A percentile compares a stretch with the other conserved stretches of the same genome.
Conservation (phyloP, 2,113 vertebrate genomes). For the Oncorhynchus kisutch region DNA sequence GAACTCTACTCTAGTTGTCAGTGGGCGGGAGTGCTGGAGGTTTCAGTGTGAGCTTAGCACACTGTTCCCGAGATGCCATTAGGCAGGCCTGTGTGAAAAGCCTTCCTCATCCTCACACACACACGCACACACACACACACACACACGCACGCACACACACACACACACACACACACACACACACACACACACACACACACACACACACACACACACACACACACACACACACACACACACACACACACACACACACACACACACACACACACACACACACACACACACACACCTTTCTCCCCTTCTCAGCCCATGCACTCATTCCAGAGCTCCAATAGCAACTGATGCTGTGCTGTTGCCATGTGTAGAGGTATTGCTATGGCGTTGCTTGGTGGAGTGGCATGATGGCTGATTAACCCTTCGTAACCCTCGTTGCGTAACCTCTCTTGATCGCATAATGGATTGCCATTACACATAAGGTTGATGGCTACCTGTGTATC, state of each 20-base stretch:
- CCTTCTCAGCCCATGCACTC: not conserved
- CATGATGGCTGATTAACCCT: not conserved
- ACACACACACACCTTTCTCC: not conserved
- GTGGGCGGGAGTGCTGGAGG: not conserved
- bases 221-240: slow-evolving; percentile 1
- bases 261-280: not conserved
- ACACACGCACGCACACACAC: not conserved
- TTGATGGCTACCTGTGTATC: not conserved
- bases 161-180: slow-evolving; percentile 1
- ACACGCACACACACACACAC: not conserved
- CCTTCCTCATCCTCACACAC: not conserved
- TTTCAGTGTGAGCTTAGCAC: not conserved
- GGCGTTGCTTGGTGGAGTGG: not conserved
- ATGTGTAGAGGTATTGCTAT: not conserved
- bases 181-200: not conserved
- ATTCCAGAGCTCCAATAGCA: not conserved
- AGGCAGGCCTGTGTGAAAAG: not conserved
- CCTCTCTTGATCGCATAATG: slow-evolving; percentile 6
- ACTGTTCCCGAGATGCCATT: not conserved
- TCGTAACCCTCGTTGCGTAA: slow-evolving; percentile 4
- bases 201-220: not conserved
- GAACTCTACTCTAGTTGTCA: not conserved
- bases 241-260: slow-evolving; percentile 5
- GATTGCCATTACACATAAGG: not conserved
- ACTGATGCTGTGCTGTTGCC: not conserved